phyloP scores from a whole-genome alignment of 2,888 invertebrate genomes.

The Aethes cnicana region DNA sequence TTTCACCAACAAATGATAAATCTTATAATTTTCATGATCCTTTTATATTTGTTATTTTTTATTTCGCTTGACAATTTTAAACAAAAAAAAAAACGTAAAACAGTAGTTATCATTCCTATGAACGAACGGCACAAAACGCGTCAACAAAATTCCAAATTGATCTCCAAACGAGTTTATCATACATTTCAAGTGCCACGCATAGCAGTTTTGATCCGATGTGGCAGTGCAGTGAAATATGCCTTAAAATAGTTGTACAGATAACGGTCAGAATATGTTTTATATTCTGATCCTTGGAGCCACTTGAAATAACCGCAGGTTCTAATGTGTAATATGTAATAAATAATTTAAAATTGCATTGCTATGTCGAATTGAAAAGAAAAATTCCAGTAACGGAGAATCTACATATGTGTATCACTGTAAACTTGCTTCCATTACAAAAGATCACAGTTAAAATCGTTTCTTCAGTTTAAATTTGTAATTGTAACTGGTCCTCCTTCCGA shows the following conservation, averaged over 20 bases:
- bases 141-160: slow-evolving; percentile 9
- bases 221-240: slow-evolving; percentile 18
- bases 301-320: neutral
- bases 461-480: too few species aligned
- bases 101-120: neutral
- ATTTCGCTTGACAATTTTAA: too few species aligned
- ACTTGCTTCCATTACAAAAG: slow-evolving; percentile 25
- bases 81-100: too few species aligned
- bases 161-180: slow-evolving; percentile 12
- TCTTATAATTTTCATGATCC: too few species aligned
- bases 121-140: neutral
- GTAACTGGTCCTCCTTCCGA: too few species aligned
- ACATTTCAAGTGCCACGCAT: slow-evolving; percentile 19
- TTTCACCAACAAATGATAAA: too few species aligned
- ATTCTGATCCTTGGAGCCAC: too few species aligned
- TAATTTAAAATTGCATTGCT: slow-evolving; percentile 6
- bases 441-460: slow-evolving; percentile 26
- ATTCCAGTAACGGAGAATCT: neutral
- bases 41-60: too few species aligned
- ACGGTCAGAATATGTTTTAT: too few species aligned
- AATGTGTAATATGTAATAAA: neutral
- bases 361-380: slow-evolving; percentile 10
- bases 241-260: slow-evolving; percentile 14
- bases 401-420: neutral
- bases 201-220: slow-evolving; percentile 20